A percentile compares a stretch with the other conserved stretches of the same genome.
These are phyloP conservation scores for Lycorma delicatula DNA, from an alignment of 1,140 invertebrate genomes.

Conservation along the genomic window DNA sequence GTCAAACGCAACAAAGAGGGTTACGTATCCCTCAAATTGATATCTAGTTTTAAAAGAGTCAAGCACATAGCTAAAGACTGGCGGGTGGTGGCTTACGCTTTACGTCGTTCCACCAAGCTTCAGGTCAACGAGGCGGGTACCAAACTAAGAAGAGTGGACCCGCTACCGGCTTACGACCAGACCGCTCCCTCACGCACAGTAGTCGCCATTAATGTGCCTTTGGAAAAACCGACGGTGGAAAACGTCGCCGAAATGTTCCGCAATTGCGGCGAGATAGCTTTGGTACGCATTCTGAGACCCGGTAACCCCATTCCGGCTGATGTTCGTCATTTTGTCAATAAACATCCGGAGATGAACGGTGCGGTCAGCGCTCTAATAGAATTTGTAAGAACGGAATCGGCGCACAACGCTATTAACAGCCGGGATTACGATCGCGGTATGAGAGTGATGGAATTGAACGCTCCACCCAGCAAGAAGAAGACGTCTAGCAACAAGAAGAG, in stretches of 20 bases:
- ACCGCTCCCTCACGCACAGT: conserved; percentile 83
- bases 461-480: conserved; percentile 39
- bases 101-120: conserved; percentile 67
- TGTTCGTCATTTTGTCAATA: conserved; percentile 78
- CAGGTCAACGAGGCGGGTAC: conserved; percentile 86
- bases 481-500: conserved; percentile 34
- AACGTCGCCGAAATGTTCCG: conserved; percentile 80
- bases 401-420: conserved; percentile 65
- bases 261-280: conserved; percentile 75
- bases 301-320: conserved; percentile 81
- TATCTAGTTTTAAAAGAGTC: conserved; percentile 87
- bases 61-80: conserved; percentile 89
- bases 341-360: conserved; percentile 76
- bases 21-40: conserved; percentile 87
- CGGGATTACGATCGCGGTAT: conserved; percentile 42
- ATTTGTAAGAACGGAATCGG: conserved; percentile 78
- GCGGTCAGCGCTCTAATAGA: conserved; percentile 81
- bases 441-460: conserved; percentile 33
- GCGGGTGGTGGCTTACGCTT: conserved; percentile 77
- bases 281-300: conserved; percentile 75
- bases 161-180: conserved; percentile 82
- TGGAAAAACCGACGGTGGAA: conserved; percentile 76
- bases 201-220: conserved; percentile 74
- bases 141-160: conserved; percentile 76
- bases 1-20: conserved; percentile 90